These are phyloP conservation scores for Lethenteron reissneri DNA, from an alignment of 2,113 vertebrate species.

Conservation along the genomic window DNA sequence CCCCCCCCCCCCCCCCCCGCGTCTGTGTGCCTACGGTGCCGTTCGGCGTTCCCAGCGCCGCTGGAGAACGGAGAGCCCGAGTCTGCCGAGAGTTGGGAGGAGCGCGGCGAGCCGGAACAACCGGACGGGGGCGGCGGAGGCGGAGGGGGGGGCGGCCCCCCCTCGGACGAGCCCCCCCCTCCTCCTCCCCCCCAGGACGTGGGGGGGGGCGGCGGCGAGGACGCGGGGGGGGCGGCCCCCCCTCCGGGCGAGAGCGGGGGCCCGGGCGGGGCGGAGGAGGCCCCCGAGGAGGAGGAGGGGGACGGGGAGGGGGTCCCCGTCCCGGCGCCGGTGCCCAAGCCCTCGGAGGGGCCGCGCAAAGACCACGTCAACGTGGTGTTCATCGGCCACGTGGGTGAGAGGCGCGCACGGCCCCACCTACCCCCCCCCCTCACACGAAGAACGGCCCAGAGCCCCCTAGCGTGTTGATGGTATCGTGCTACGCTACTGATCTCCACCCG, in stretches of 20 bases:
- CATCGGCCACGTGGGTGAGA: constrained; percentile 89
- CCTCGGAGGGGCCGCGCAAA: constrained; percentile 72
- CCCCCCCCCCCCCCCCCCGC: constrained; percentile 17
- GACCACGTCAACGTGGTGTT: constrained; percentile 96
- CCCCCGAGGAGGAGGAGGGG: constrained; percentile 45
- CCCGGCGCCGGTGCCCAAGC: constrained; percentile 50
- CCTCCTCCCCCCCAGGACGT: too few species aligned
- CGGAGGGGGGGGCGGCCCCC: constrained; percentile 29
- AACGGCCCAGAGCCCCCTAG: too few species aligned
- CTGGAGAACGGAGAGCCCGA: constrained; percentile 85
- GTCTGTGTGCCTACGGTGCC: constrained; percentile 8
- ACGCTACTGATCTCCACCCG: too few species aligned
- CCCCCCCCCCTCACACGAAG: too few species aligned
- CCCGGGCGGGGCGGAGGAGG: constrained; percentile 30
- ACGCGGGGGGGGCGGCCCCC: constrained; percentile 46
- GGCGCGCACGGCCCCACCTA: not conserved
- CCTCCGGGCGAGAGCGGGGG: constrained; percentile 29
- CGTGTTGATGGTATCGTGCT: too few species aligned
- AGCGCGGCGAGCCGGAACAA: too few species aligned
- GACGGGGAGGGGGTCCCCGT: constrained; percentile 74
- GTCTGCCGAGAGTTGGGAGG: constrained; percentile 1
- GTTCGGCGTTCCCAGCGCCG: constrained; percentile 18
- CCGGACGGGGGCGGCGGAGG: constrained; percentile 53
- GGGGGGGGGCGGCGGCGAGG: constrained; percentile 37
- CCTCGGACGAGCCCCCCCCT: too few species aligned